Evolutionary conservation across 1,140 invertebrate species (phyloP), one percentile per base, ranked within the genome.

Genomic region (Melitaea cinxia): DNA sequence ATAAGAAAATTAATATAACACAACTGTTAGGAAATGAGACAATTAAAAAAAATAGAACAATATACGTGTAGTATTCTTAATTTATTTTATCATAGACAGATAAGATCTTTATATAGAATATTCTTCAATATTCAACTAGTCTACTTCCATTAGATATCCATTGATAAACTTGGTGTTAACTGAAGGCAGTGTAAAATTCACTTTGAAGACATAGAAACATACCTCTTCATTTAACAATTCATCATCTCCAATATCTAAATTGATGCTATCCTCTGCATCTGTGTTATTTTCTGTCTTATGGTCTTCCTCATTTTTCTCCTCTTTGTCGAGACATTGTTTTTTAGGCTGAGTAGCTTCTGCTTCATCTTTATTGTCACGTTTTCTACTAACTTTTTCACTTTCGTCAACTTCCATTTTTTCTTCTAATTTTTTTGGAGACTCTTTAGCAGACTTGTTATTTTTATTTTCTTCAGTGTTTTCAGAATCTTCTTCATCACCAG

Each of bases 221-320:
- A 92, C 94, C 93, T 96, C 95, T 88, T 96, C 95, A 72, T 94
- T 94, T 57, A 96, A 92, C 39, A 96, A 91, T 91, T 96, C 95
- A 88, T 96, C 95, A 88, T 96, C 95, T 37, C 94, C 95, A 78
- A 96, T 94, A 62, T 95, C 95, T 59, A 96, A 89, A 85, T 96
- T 96, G 42, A 96, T 95, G 15, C 95, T 95, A 88, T 96, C 95
- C 78, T 96, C 95, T 61, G 95, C 94, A 70, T 95, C 94, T 67
- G 93, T 88, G 61, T 89, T 89, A 59, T 92, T 91, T 52, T 91
- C 88, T 58, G 83, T 81, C 73, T 86, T 85, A 14, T 80, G 83
- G 59, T 88, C 88, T 63, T 91, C 85, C 24, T 88, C 75, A 67
- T 78, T 78, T 62, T 77, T 71, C 39, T 78, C 70, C 47, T 78